Base-by-base conservation (phyloP, 2,797 vertebrate genomes). In the Acestrorhynchus altus region DNA sequence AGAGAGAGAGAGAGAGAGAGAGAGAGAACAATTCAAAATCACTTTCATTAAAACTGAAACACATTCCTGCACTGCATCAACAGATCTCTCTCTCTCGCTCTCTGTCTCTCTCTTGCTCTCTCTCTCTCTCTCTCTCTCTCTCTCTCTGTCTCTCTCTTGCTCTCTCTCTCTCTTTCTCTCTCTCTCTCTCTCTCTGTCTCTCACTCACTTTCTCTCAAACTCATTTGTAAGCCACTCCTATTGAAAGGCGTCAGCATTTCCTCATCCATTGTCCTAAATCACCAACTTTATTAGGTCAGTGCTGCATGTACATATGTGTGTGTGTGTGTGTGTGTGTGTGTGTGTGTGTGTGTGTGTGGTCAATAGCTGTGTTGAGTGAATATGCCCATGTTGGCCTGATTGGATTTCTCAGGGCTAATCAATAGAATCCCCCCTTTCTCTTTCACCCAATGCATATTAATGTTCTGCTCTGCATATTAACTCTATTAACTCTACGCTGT, bases 401-500 rank as follows among this genome's bases (percentile, higher is more conserved):
- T 83, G 79, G 54, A 74, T 83, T 85, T 83, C 80, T 72, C 75
- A 52, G 67, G 61, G 73, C 73, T 72, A 68, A 70, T 82, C 81
- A 76, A 82, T 82, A 76, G 67, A 72, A 80, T 47, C 12, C 69
- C 56, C 76, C 49, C 5, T 63, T 42, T 44, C 52, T 74, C 46
- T 59, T 24, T 63, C 57, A 12, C 8, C 40, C 26, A 18, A 4
- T 65, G 15, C 52, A 15, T 40, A 12, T 40, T n/a, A n/a, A n/a
- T n/a, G n/a, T n/a, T n/a, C n/a, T n/a, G n/a, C n/a, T n/a, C n/a
- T n/a, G n/a, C n/a, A n/a, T n/a, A n/a, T n/a, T n/a, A n/a, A n/a
- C n/a, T n/a, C n/a, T n/a, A n/a, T n/a, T n/a, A n/a, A n/a, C n/a
- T n/a, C n/a, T n/a, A n/a, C n/a, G n/a, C n/a, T n/a, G n/a, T n/a